Percentiles rank a stretch among this genome's conserved stretches.
These are phyloP conservation scores for Acropora tenuis DNA, from an alignment of 64 coral and sea anemone species.

Conservation along the genomic window DNA sequence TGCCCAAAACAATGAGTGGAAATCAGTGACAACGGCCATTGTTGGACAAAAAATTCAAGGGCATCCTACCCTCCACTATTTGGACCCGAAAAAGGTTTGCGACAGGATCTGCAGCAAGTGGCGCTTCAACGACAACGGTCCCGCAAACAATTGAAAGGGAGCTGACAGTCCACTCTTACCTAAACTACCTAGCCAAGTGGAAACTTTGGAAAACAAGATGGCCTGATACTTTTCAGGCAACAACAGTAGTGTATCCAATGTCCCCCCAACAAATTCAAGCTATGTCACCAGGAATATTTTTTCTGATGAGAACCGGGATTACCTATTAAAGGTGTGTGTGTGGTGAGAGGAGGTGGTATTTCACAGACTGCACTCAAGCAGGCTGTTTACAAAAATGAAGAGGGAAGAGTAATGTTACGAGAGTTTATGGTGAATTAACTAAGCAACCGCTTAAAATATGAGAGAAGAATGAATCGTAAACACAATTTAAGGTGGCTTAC, in stretches of 20 bases:
- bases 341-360: conserved; percentile 5
- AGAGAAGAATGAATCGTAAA: background rate
- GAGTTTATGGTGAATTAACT: conserved; percentile 23
- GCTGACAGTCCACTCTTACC: background rate
- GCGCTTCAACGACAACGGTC: background rate
- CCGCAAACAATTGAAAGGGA: background rate
- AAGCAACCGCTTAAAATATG: conserved; percentile 24
- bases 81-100: conserved; percentile 21
- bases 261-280: conserved; percentile 42
- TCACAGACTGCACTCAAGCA: conserved; percentile 10
- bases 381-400: conserved; percentile 13
- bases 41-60: conserved; percentile 35
- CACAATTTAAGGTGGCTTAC: background rate
- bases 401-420: conserved; percentile 39
- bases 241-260: background rate
- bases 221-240: conserved; percentile 8
- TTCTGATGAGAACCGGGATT: conserved; percentile 13
- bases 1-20: conserved; percentile 27
- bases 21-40: conserved; percentile 42
- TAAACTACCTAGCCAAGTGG: conserved; percentile 6
- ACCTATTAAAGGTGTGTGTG: background rate
- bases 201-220: conserved; percentile 20
- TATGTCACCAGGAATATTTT: conserved; percentile 38
- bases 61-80: background rate
- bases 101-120: conserved; percentile 55